A percentile compares a stretch with the other conserved stretches of the same genome.
Conservation (phyloP, 2,888 invertebrate species). For the Pterostichus madidus region DNA sequence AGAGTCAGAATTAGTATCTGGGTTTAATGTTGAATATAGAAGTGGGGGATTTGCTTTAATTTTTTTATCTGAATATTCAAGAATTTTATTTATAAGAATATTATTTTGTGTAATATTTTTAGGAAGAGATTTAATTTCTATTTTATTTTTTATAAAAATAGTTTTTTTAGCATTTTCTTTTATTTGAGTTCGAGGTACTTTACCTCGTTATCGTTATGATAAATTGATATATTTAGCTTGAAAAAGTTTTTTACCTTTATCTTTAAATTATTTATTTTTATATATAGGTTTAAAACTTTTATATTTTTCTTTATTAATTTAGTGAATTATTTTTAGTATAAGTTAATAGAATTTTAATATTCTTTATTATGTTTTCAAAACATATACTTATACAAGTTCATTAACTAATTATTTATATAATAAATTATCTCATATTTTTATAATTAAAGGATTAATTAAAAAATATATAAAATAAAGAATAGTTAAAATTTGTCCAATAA, state of each 20-base stretch:
- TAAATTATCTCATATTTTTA: no score
- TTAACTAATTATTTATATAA: conserved; percentile 81
- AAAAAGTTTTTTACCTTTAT: conserved; percentile 82
- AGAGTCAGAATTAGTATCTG: conserved; percentile 88
- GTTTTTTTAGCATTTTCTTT: conserved; percentile 78
- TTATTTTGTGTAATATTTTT: conserved; percentile 83
- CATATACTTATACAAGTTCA: conserved; percentile 82
- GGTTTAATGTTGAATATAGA: conserved; percentile 89
- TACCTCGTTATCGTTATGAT: conserved; percentile 88
- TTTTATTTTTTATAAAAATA: no score
- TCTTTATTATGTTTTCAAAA: conserved; percentile 86
- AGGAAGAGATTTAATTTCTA: conserved; percentile 73
- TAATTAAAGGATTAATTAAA: no score
- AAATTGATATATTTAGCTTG: conserved; percentile 85
- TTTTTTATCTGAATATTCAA: conserved; percentile 86
- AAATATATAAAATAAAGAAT: no score
- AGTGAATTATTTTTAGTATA: conserved; percentile 77
- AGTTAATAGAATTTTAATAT: conserved; percentile 75
- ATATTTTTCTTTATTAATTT: conserved; percentile 69
- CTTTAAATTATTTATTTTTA: conserved; percentile 82
- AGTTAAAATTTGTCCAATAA: no score
- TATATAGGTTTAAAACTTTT: conserved; percentile 80
- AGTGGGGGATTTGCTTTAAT: conserved; percentile 85
- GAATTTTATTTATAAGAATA: conserved; percentile 85
- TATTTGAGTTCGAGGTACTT: conserved; percentile 83